These are phyloP conservation scores for Neocrepidodera transversa DNA, from an alignment of 2,888 invertebrate genomes.

Conservation along the genomic window DNA sequence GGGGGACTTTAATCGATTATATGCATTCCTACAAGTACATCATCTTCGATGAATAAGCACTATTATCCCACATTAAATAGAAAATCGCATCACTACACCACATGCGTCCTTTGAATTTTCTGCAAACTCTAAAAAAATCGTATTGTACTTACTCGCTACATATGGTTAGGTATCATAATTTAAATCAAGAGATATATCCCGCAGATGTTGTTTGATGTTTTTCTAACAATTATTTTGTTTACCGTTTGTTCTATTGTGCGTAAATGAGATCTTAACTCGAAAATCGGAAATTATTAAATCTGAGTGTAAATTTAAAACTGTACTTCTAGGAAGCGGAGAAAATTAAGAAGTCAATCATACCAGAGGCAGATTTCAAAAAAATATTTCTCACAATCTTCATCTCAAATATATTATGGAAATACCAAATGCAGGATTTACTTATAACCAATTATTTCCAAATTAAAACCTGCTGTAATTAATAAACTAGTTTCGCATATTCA, in stretches of 20 bases:
- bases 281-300: constrained; percentile 9
- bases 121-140: neutral
- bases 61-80: constrained; percentile 1
- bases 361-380: too few species aligned
- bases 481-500: too few species aligned
- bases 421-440: too few species aligned
- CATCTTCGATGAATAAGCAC: constrained; percentile 11
- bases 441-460: too few species aligned
- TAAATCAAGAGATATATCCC: constrained; percentile 16
- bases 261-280: neutral
- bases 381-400: too few species aligned
- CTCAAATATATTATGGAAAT: too few species aligned
- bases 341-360: too few species aligned
- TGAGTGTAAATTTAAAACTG: neutral
- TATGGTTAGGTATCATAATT: constrained; percentile 8
- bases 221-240: constrained; percentile 20
- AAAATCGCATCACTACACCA: constrained; percentile 1
- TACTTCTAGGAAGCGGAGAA: neutral
- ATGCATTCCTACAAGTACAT: constrained; percentile 2
- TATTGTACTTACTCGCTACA: constrained; percentile 9
- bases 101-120: constrained; percentile 2
- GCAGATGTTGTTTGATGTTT: constrained; percentile 8
- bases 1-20: constrained; percentile 1
- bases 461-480: too few species aligned
- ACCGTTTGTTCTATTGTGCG: constrained; percentile 17